Base-by-base conservation (phyloP, 2,888 invertebrate genomes). In the Drosophila antonietae region DNA sequence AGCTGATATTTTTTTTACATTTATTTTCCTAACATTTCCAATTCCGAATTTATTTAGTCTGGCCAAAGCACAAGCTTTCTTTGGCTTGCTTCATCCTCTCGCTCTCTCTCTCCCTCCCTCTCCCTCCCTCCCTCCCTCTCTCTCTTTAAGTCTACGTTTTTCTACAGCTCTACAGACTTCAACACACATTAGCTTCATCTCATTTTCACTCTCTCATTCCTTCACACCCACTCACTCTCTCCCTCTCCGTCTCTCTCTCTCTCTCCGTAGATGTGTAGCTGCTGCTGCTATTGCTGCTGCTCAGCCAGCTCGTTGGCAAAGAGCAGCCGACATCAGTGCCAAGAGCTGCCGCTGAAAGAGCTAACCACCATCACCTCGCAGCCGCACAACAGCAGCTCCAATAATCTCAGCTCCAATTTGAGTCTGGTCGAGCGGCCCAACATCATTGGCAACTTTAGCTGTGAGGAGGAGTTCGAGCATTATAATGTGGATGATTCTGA, bases 401-500 rank as follows among this genome's bases (percentile, higher is more conserved):
- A 57, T 35, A 70, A 80, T 56, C 57, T 57, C 9, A 61, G 60
- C 52, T 46, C 57, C 23, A 72, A 62, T 14, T 55, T 58, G 3
- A 68, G 62, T 15, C 20, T 70, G 2, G 20, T 35, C 20, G 53
- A 37, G n/a, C 49, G 46, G 9, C 59, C 58, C 33, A 59, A 43
- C 46, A 47, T 37, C n/a, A n/a, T 15, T 10, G n/a, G 52, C 55
- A 67, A 56, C 49, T 76, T 68, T 70, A 68, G 46, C 56, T 62
- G 43, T 31, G 83, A 77, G n/a, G 81, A 63, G 33, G 73, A 57
- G 7, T 20, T 20, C 33, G 75, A 69, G 12, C 61, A 60, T 0
- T 83, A 53, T 9, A 68, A 74, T 23, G 64, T 60, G 52, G 87
- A 78, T 20, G 78, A 68, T 7, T 63, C 52, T n/a, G 84, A 75